Conservation (phyloP, 2,797 vertebrate species). For the Balearica regulorum region DNA sequence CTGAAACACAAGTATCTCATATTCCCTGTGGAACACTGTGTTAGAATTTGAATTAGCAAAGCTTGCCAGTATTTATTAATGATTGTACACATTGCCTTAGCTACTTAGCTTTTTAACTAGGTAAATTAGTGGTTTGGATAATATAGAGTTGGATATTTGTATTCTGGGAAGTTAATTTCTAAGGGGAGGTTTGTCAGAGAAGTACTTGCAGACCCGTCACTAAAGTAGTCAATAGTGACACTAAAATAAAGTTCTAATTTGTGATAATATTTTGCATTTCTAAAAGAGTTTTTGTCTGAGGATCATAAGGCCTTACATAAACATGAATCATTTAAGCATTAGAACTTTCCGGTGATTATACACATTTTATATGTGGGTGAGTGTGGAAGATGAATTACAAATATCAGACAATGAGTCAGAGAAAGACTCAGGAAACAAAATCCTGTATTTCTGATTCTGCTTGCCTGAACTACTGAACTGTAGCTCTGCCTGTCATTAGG, state of each 20-base stretch:
- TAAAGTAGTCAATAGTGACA: conserved; percentile 1
- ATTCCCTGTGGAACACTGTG: not conserved
- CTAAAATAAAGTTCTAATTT: conserved; percentile 52
- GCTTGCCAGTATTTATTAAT: conserved; percentile 11
- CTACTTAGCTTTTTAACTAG: conserved; percentile 4
- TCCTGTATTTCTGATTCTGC: not conserved
- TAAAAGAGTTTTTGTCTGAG: conserved; percentile 30
- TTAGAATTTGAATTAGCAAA: not conserved
- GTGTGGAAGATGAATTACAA: conserved; percentile 41
- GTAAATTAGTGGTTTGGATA: conserved; percentile 24
- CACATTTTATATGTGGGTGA: conserved; percentile 42
- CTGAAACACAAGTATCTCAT: not conserved
- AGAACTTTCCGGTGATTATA: conserved; percentile 16
- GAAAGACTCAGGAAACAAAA: not conserved
- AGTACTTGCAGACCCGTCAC: conserved; percentile 29
- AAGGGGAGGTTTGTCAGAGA: conserved; percentile 7
- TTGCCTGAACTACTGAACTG: not conserved
- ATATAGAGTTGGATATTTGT: not conserved
- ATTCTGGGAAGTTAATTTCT: conserved; percentile 39
- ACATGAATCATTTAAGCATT: conserved; percentile 55
- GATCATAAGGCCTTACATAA: conserved; percentile 50
- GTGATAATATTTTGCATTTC: conserved; percentile 56
- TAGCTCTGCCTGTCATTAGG: not conserved
- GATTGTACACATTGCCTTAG: not conserved
- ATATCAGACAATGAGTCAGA: conserved; percentile 58